Percentiles rank a stretch among this genome's conserved stretches.
Evolutionary conservation across 30 jellyfish, hydroid and myxozoan genomes (phyloP).

Genomic region (Phacellophora camtschatica): DNA sequence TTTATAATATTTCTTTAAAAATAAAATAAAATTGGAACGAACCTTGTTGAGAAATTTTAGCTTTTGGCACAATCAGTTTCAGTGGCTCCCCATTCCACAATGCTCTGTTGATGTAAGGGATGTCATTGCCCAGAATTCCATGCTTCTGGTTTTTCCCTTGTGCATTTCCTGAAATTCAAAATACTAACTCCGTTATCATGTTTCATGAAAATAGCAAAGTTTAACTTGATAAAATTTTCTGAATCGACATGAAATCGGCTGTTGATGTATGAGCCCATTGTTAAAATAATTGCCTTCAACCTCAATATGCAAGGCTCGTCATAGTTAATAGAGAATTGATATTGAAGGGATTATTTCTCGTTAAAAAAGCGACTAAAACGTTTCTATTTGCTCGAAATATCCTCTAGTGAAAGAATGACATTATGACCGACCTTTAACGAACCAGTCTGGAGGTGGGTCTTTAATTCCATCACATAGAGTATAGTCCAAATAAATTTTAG

Average conservation of each 20-base stretch:
- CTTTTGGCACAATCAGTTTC: conserved; percentile 58
- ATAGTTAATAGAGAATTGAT: too few species aligned
- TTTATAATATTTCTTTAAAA: too few species aligned
- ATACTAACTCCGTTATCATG: too few species aligned
- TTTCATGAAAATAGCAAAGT: too few species aligned
- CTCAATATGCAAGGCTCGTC: too few species aligned
- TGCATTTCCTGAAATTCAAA: conserved; percentile 73
- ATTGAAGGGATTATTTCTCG: too few species aligned
- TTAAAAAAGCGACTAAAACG: too few species aligned
- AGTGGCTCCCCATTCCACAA: conserved; percentile 84
- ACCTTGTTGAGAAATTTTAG: conserved; percentile 33
- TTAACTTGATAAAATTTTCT: too few species aligned
- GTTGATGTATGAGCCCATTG: too few species aligned
- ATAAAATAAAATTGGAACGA: too few species aligned
- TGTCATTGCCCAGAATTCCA: conserved; percentile 80
- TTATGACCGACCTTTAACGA: conserved; percentile 88
- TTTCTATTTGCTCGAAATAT: background rate
- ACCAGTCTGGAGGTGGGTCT: conserved; percentile 97
- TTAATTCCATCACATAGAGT: conserved; percentile 94
- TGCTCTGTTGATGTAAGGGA: conserved; percentile 87
- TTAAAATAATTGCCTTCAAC: too few species aligned
- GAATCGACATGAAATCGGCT: too few species aligned
- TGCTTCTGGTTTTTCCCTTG: conserved; percentile 98
- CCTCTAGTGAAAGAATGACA: background rate
- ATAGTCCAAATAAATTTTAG: conserved; percentile 72